Evolutionary conservation across 2,797 vertebrate species (phyloP), one percentile per base, ranked within the genome.

Genomic region (Enteromius anoplus): DNA sequence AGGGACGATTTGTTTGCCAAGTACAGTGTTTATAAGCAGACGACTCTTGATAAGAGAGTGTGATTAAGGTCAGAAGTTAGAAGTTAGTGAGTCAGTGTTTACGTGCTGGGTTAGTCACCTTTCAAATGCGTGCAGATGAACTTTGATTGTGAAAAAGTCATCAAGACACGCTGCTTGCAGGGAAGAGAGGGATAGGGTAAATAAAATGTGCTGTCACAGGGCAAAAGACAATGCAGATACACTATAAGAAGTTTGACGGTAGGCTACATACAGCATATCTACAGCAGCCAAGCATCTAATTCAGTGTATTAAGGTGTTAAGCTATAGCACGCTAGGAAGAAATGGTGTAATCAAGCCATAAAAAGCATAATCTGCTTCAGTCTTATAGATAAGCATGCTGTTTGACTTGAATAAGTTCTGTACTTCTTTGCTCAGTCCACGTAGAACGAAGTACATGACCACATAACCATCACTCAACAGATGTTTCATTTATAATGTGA

Each of bases 21-120:
- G 87, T 87, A 77, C 78, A 80, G 80, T 5, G 23, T 84, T 86
- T 86, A 64, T 87, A 86, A 81, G 45, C 49, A 90, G 87, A 78
- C 87, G 87, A 53, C 71, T 82, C 85, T 64, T 81, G 87, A 92
- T 89, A 91, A 88, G 86, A 82, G 62, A 81, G 62, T 0, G 71
- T 88, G 92, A 93, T 90, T 92, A 88, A 93, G 91, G 89, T 90
- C 37, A 75, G 88, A 91, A 91, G 89, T 49, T 23, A 84, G 86
- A 78, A 85, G 87, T 88, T 86, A 75, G 21, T 93, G 93, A 94
- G 91, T 94, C 91, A 90, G 75, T 92, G 92, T 93, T 92, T 93
- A 89, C 87, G 87, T 87, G 71, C 37, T 86, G 87, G 88, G 89
- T 91, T 89, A 88, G 88, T 92, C 91, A 91, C 84, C 89, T 81